Evolutionary conservation across 2,797 vertebrate genomes (phyloP).

Genomic region (Sternotherus odoratus): DNA sequence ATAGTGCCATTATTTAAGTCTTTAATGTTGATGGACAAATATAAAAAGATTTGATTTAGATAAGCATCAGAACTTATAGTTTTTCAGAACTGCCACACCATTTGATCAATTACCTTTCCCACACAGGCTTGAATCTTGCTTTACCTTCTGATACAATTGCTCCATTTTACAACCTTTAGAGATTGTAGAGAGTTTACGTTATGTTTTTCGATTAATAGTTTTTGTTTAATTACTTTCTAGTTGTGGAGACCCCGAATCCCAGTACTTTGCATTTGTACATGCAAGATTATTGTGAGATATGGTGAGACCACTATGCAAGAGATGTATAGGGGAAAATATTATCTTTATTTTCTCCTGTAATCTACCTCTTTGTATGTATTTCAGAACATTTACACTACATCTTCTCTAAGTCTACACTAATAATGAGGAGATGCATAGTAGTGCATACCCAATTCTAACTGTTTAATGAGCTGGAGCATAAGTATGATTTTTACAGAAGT

Average conservation of each 20-base stretch:
- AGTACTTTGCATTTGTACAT: neutral
- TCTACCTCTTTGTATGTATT: neutral
- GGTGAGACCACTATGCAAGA: neutral
- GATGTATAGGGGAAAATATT: neutral
- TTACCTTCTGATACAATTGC: neutral
- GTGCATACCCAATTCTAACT: neutral
- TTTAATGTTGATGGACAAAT: neutral
- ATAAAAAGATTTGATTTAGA: neutral
- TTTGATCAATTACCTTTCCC: neutral
- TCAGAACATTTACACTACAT: neutral
- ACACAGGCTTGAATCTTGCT: neutral
- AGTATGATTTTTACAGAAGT: too few relatives aligned
- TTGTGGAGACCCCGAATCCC: neutral
- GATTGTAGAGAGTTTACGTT: neutral
- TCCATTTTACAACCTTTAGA: neutral
- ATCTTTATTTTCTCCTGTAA: neutral
- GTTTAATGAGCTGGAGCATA: neutral
- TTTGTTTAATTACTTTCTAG: neutral
- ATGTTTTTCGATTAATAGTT: neutral
- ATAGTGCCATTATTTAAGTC: neutral
- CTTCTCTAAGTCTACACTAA: neutral
- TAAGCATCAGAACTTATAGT: neutral
- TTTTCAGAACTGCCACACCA: neutral
- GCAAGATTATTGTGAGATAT: neutral
- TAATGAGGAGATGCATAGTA: neutral